Conservation (phyloP, 1,140 invertebrate genomes). For the Drosophila rhopaloa region DNA sequence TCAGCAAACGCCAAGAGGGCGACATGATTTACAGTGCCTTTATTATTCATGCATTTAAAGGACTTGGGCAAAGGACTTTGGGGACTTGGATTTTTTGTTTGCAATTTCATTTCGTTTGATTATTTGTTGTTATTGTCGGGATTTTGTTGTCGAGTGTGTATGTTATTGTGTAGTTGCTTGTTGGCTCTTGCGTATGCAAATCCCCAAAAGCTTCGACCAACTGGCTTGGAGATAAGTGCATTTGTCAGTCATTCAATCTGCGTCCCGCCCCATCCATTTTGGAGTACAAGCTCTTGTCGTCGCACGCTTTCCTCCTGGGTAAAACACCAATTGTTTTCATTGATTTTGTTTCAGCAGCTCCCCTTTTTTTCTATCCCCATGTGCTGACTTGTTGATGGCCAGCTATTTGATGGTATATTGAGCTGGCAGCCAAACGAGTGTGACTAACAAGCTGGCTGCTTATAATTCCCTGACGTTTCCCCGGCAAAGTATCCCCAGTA, state of each 20-base stretch:
- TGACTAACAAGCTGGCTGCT: constrained; percentile 40
- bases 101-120: constrained; percentile 40
- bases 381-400: constrained; percentile 54
- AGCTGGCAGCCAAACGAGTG: constrained; percentile 32
- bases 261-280: constrained; percentile 11
- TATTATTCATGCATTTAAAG: constrained; percentile 48
- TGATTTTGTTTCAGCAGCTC: constrained; percentile 61
- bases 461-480: constrained; percentile 34
- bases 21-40: constrained; percentile 32
- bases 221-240: constrained; percentile 66
- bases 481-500: neutral
- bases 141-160: constrained; percentile 41
- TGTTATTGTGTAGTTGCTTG: constrained; percentile 37
- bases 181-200: constrained; percentile 62
- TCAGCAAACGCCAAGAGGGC: constrained; percentile 7
- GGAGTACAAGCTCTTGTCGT: constrained; percentile 31
- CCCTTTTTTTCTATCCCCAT: constrained; percentile 27
- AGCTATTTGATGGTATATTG: constrained; percentile 45
- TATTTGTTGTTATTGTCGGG: constrained; percentile 31
- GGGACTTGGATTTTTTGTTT: constrained; percentile 33
- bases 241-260: constrained; percentile 76
- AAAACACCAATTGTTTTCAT: constrained; percentile 73
- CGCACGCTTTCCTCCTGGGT: constrained; percentile 49
- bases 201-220: constrained; percentile 59
- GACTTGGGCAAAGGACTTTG: constrained; percentile 16